Evolutionary conservation across 2,113 vertebrate species (phyloP).

Genomic region (Pituophis catenifer): DNA sequence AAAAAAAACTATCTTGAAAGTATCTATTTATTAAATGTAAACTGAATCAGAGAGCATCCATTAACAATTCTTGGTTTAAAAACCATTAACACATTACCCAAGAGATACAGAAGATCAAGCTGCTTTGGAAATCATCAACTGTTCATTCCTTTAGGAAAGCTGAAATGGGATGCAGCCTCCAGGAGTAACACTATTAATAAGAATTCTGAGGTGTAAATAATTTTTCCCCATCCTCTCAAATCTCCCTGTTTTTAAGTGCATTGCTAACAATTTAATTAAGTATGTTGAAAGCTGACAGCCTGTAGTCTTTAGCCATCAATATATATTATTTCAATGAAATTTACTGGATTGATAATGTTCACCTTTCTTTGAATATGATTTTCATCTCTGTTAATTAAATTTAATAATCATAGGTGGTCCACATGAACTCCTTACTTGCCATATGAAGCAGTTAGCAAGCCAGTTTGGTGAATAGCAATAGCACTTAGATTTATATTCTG

Average conservation of each 20-base stretch:
- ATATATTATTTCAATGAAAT: neutral
- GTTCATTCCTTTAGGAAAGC: neutral
- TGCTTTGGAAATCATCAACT: neutral
- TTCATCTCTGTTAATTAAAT: constrained; percentile 27
- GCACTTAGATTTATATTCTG: too few relatives aligned
- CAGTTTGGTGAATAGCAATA: neutral
- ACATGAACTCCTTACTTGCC: constrained; percentile 14
- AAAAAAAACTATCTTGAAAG: neutral
- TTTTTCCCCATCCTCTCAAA: constrained; percentile 9
- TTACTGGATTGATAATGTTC: accelerated
- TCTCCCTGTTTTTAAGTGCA: neutral
- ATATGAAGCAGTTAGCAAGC: constrained; percentile 10
- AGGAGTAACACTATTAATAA: neutral
- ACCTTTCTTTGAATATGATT: constrained; percentile 19
- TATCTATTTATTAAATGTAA: neutral
- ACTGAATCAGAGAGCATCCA: neutral
- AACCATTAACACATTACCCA: neutral
- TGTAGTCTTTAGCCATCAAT: constrained; percentile 8
- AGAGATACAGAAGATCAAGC: neutral
- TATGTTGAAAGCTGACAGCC: constrained; percentile 18
- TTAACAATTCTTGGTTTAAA: neutral
- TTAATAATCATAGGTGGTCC: neutral
- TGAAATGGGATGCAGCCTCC: neutral
- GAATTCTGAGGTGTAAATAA: neutral
- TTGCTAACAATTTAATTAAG: constrained; percentile 33